A percentile compares a stretch with the other conserved stretches of the same genome.
Evolutionary conservation across 2,797 vertebrate species (phyloP).

Genomic region (Schizopygopsis pylzovi): DNA sequence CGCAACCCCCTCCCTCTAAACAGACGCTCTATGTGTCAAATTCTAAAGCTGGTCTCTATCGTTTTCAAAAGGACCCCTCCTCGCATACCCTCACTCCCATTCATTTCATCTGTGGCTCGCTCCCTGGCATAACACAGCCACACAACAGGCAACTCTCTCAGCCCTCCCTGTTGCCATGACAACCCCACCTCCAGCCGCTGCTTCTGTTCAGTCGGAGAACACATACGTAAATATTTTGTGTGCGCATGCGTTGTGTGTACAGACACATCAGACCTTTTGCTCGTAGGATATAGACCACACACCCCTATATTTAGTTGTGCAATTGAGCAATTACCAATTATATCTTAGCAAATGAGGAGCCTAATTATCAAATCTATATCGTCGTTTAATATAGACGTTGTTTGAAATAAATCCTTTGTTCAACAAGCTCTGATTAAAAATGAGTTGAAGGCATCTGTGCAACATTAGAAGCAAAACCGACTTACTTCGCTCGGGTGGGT

Average conservation of each 20-base stretch:
- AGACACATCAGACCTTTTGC: slow-evolving; percentile 60
- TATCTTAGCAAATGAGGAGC: not conserved
- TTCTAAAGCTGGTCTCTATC: slow-evolving; percentile 55
- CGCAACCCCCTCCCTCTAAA: slow-evolving; percentile 46
- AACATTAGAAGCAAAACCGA: not conserved
- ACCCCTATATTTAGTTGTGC: slow-evolving; percentile 56
- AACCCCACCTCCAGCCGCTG: slow-evolving; percentile 80
- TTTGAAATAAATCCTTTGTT: slow-evolving; percentile 21
- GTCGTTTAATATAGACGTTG: not conserved
- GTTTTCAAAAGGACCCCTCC: slow-evolving; percentile 58
- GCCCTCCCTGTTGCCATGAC: slow-evolving; percentile 82
- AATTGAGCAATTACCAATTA: slow-evolving; percentile 39
- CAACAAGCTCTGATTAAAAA: not conserved
- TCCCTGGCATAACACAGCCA: slow-evolving; percentile 67
- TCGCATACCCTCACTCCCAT: slow-evolving; percentile 53
- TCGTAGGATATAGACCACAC: slow-evolving; percentile 39
- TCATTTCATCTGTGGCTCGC: slow-evolving; percentile 71
- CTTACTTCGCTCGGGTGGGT: not conserved
- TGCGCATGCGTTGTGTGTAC: slow-evolving; percentile 57
- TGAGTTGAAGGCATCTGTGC: not conserved
- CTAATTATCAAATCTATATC: not conserved
- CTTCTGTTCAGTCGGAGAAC: slow-evolving; percentile 62
- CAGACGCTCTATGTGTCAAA: slow-evolving; percentile 59
- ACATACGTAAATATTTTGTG: slow-evolving; percentile 65
- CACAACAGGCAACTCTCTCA: slow-evolving; percentile 66